Conservation (phyloP, 2,797 vertebrate genomes). For the Kryptolebias ocellatus region DNA sequence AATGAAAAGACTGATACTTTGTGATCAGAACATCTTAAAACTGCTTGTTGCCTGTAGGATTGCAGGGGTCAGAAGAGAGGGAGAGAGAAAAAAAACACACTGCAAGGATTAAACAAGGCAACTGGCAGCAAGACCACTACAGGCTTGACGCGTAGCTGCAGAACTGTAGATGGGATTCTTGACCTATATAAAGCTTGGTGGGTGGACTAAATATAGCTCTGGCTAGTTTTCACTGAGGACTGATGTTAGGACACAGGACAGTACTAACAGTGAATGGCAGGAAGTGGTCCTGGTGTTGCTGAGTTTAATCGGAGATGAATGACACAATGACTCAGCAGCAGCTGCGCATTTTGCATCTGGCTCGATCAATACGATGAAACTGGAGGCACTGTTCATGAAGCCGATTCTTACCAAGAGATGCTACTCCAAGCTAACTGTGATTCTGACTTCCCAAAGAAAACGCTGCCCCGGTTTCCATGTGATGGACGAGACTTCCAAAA, state of each 20-base stretch:
- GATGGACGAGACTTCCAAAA: conserved; percentile 38
- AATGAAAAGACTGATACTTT: background rate
- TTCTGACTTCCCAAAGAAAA: conserved; percentile 49
- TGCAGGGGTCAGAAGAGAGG: conserved; percentile 18
- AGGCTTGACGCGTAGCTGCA: conserved; percentile 42
- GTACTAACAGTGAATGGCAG: conserved; percentile 46
- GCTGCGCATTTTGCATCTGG: conserved; percentile 43
- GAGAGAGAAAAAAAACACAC: conserved; percentile 25
- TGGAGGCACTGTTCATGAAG: conserved; percentile 58
- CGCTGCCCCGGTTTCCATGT: conserved; percentile 45
- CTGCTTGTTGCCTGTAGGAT: conserved; percentile 6
- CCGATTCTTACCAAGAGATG: conserved; percentile 47
- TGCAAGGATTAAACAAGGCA: conserved; percentile 18
- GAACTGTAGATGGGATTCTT: conserved; percentile 68
- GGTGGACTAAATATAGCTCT: conserved; percentile 74
- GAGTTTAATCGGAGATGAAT: conserved; percentile 49
- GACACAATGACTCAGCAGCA: conserved; percentile 55
- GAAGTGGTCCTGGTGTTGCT: conserved; percentile 23
- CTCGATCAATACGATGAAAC: conserved; percentile 64
- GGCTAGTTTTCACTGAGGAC: conserved; percentile 69
- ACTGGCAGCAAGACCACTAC: conserved; percentile 29
- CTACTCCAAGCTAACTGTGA: conserved; percentile 26
- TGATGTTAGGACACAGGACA: conserved; percentile 69
- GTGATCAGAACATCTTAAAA: conserved; percentile 21
- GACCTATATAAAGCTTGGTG: conserved; percentile 78